Conservation (phyloP, 2,888 invertebrate species). For the Leptopilina myrica region DNA sequence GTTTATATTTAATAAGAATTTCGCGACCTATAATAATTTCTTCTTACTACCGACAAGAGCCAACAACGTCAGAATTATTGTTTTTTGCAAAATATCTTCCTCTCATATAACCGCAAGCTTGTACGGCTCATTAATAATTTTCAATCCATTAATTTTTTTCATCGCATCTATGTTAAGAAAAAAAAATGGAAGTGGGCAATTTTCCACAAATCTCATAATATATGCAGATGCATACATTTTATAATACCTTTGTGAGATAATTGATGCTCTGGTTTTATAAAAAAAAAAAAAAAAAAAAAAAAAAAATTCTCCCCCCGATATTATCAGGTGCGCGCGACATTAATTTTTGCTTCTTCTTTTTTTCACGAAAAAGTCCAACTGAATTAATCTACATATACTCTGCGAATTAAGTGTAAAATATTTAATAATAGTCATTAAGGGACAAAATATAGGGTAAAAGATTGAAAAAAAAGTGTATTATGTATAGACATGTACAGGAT, state of each 20-base stretch:
- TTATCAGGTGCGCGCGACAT: constrained; percentile 14
- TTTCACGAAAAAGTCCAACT: not conserved
- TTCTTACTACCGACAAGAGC: not conserved
- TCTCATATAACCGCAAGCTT: not conserved
- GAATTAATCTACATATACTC: not conserved
- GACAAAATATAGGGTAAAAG: not conserved
- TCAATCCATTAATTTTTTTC: constrained; percentile 26
- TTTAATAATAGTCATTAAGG: not conserved
- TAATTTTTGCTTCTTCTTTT: no score
- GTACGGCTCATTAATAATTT: constrained; percentile 26
- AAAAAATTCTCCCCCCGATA: not conserved
- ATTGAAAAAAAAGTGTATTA: not conserved
- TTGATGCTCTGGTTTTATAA: constrained; percentile 1
- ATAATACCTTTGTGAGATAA: constrained; percentile 27
- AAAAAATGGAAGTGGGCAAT: constrained; percentile 15
- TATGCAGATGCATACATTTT: constrained; percentile 23
- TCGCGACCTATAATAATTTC: constrained; percentile 27
- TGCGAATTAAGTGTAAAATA: constrained; percentile 26
- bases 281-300: not conserved
- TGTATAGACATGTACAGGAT: not conserved
- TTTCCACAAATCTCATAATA: constrained; percentile 13
- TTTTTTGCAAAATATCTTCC: constrained; percentile 6
- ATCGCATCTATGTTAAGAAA: not conserved
- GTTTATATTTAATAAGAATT: constrained; percentile 18
- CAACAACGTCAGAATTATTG: constrained; percentile 20